A percentile compares a stretch with the other conserved stretches of the same genome.
Conservation (phyloP, 2,888 invertebrate genomes). For the Hanleya hanleyi region DNA sequence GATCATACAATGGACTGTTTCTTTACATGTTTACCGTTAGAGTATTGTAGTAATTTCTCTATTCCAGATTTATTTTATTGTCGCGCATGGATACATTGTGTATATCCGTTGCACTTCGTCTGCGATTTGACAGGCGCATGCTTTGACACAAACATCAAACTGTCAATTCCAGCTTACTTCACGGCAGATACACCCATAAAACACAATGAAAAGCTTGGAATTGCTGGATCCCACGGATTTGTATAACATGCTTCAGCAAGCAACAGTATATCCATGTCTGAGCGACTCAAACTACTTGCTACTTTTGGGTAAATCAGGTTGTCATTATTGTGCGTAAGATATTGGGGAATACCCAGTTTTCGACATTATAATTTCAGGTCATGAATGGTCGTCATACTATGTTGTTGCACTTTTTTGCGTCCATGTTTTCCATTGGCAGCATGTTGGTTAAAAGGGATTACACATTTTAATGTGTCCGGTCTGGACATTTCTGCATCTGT, state of each 20-base stretch:
- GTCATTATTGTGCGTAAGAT: background rate
- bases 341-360: background rate
- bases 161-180: too few species aligned
- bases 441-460: too few species aligned
- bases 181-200: background rate
- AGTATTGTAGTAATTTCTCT: background rate
- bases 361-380: too few species aligned
- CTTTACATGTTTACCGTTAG: background rate
- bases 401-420: too few species aligned
- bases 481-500: too few species aligned
- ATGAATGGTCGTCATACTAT: too few species aligned
- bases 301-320: constrained; percentile 52
- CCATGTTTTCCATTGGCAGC: too few species aligned
- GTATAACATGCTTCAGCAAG: constrained; percentile 71
- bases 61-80: background rate
- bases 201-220: constrained; percentile 40
- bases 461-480: too few species aligned
- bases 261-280: constrained; percentile 57
- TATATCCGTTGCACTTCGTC: constrained; percentile 3
- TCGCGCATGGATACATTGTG: background rate
- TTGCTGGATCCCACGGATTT: constrained; percentile 66
- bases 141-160: too few species aligned
- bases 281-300: constrained; percentile 67
- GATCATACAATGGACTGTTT: background rate
- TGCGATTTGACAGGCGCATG: background rate